Conservation (phyloP, 2,888 invertebrate genomes). For the Mamestra brassicae region DNA sequence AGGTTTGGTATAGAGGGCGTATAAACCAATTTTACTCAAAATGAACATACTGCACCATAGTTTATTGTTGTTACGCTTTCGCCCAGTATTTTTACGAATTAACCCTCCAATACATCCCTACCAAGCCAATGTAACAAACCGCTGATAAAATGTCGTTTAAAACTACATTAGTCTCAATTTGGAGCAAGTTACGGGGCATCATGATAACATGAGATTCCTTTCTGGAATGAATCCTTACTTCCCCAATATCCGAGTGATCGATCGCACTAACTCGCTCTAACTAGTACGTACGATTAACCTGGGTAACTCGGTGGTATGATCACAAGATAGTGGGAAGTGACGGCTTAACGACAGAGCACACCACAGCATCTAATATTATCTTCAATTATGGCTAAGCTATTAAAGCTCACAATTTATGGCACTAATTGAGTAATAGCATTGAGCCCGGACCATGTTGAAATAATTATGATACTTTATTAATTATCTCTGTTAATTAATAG, state of each 20-base stretch:
- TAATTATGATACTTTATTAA: background rate
- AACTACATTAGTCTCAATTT: slow-evolving; percentile 38
- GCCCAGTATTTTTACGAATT: background rate
- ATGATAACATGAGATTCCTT: slow-evolving; percentile 35
- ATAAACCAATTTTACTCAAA: background rate
- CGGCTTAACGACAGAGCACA: slow-evolving; percentile 5
- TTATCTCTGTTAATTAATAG: no score
- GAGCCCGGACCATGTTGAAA: background rate
- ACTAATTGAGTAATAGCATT: background rate
- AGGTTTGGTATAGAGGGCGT: background rate
- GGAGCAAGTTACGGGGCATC: slow-evolving; percentile 12
- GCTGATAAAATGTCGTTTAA: slow-evolving; percentile 23
- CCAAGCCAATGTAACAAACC: background rate
- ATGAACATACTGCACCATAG: background rate
- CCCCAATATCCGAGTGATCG: slow-evolving; percentile 31
- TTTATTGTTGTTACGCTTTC: background rate
- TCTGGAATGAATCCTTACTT: slow-evolving; percentile 29
- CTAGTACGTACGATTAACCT: slow-evolving; percentile 29
- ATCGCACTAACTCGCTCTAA: slow-evolving; percentile 31
- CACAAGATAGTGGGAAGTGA: slow-evolving; percentile 21
- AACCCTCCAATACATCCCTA: background rate
- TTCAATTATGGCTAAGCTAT: slow-evolving; percentile 1
- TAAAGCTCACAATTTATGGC: background rate
- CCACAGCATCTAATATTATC: slow-evolving; percentile 21
- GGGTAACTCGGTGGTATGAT: slow-evolving; percentile 14